A percentile compares a stretch with the other conserved stretches of the same genome.
These are phyloP conservation scores for Andrena haemorrhoa DNA, from an alignment of 2,888 invertebrate species.

Conservation along the genomic window DNA sequence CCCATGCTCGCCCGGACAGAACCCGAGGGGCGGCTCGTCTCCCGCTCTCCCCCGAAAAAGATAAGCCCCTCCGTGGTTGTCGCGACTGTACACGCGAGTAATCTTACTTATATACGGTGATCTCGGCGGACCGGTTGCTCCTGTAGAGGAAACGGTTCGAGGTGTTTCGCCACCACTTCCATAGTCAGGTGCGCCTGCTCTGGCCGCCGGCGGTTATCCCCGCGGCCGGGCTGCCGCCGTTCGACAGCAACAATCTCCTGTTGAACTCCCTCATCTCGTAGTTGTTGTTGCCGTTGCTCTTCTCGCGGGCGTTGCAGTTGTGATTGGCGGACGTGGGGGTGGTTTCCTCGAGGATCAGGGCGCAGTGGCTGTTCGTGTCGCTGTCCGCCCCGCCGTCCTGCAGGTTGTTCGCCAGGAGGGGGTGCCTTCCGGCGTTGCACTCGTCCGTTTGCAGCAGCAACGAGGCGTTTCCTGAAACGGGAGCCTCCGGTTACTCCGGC, in stretches of 20 bases:
- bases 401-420: slow-evolving; percentile 79
- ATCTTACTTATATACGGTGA: slow-evolving; percentile 77
- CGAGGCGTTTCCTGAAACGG: slow-evolving; percentile 79
- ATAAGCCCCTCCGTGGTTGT: no score
- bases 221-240: slow-evolving; percentile 83
- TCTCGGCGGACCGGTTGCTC: slow-evolving; percentile 81
- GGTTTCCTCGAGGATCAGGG: slow-evolving; percentile 86
- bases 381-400: slow-evolving; percentile 87
- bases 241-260: slow-evolving; percentile 80
- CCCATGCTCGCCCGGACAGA: neutral
- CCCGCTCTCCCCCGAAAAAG: neutral
- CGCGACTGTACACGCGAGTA: slow-evolving; percentile 18
- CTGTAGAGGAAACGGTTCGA: slow-evolving; percentile 80
- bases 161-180: slow-evolving; percentile 83
- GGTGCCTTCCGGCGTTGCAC: slow-evolving; percentile 84
- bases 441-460: slow-evolving; percentile 80
- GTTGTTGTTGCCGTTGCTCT: slow-evolving; percentile 91
- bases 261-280: slow-evolving; percentile 92
- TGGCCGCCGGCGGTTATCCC: slow-evolving; percentile 86
- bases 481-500: neutral
- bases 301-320: slow-evolving; percentile 84
- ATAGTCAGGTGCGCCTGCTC: slow-evolving; percentile 83
- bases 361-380: slow-evolving; percentile 87
- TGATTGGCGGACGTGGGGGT: slow-evolving; percentile 80
- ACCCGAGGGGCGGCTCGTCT: slow-evolving; percentile 18